Percentiles rank a stretch among this genome's conserved stretches.
Conservation (phyloP, 2,113 vertebrate species). For the Ammodytes dubius region DNA sequence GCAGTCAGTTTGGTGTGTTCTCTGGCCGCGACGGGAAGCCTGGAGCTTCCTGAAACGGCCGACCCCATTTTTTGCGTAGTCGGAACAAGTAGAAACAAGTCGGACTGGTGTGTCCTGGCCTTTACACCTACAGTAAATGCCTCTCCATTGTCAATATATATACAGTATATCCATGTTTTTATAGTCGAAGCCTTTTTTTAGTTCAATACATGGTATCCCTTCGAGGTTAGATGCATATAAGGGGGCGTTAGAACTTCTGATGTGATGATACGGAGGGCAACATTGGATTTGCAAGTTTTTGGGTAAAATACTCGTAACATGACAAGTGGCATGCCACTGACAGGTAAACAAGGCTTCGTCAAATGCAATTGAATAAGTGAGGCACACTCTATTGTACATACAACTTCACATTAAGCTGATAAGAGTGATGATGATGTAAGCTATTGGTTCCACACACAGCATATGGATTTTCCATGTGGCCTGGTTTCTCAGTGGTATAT, state of each 20-base stretch:
- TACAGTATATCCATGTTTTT: conserved; percentile 5
- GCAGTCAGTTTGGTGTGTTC: too few species aligned
- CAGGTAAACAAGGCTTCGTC: background rate
- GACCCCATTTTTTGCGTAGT: too few species aligned
- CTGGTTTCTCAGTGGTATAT: conserved; percentile 18
- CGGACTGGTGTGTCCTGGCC: too few species aligned
- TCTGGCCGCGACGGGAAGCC: too few species aligned
- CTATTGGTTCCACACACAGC: conserved; percentile 5
- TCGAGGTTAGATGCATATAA: background rate
- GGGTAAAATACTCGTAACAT: background rate
- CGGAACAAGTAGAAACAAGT: too few species aligned
- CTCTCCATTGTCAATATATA: conserved; percentile 9
- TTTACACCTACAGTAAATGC: background rate
- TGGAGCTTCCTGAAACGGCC: too few species aligned
- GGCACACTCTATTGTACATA: background rate
- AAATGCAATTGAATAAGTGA: background rate
- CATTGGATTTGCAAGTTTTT: background rate
- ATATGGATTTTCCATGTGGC: conserved; percentile 35
- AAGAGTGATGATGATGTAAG: background rate
- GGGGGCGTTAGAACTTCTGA: background rate
- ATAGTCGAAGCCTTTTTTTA: conserved; percentile 5
- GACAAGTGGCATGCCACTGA: background rate
- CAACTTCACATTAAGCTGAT: background rate
- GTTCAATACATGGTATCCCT: conserved; percentile 21
- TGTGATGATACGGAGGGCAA: background rate